Evolutionary conservation across 1,140 invertebrate genomes (phyloP).

Genomic region (Ruditapes philippinarum): DNA sequence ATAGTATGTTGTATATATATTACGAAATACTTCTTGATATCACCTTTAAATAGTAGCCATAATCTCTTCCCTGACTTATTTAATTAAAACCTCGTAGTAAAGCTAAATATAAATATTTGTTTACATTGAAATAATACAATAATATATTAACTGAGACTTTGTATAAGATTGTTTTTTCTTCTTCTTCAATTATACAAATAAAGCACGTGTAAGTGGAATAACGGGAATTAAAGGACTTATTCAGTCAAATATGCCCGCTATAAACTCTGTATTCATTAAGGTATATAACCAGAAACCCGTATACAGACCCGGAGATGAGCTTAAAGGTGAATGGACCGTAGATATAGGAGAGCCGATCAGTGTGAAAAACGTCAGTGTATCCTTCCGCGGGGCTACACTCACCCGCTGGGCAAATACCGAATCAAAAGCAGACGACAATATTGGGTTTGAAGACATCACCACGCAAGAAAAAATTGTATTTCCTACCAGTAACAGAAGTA

Average conservation of each 20-base stretch:
- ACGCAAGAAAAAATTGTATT: neutral
- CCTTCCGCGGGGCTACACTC: neutral
- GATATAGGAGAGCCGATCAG: neutral
- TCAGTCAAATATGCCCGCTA: neutral
- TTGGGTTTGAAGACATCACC: neutral
- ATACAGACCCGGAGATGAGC: neutral
- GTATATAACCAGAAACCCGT: neutral
- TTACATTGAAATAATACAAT: too few species aligned
- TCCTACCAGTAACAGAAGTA: neutral
- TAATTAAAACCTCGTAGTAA: too few species aligned
- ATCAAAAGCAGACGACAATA: neutral
- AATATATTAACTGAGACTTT: too few species aligned
- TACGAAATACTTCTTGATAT: too few species aligned
- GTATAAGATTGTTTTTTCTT: too few species aligned
- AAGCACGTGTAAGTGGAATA: too few species aligned
- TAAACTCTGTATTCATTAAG: neutral
- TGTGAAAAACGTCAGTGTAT: neutral
- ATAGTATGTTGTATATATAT: too few species aligned
- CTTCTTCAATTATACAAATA: too few species aligned
- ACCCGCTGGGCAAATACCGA: neutral
- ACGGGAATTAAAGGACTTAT: too few species aligned
- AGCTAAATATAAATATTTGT: too few species aligned
- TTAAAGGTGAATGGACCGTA: neutral
- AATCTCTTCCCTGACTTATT: too few species aligned
- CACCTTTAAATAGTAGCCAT: too few species aligned